A percentile compares a stretch with the other conserved stretches of the same genome.
These are phyloP conservation scores for Lagocephalus sceleratus DNA, from an alignment of 2,797 vertebrate genomes.

Conservation along the genomic window DNA sequence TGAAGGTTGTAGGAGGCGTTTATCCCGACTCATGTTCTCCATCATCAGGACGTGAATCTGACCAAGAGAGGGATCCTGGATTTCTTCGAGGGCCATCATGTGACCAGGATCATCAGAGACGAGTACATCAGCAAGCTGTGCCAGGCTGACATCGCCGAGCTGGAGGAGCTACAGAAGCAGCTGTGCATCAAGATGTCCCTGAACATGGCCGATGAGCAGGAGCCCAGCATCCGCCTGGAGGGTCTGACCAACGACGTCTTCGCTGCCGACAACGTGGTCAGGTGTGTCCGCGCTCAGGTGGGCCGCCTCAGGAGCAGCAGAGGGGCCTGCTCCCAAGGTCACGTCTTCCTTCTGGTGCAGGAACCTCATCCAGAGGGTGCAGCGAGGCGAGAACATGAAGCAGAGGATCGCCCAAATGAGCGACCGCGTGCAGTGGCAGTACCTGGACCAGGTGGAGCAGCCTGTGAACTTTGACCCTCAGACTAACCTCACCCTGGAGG, in stretches of 20 bases:
- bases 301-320: background rate
- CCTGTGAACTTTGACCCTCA: constrained; percentile 66
- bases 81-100: constrained; percentile 74
- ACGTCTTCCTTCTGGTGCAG: constrained; percentile 30
- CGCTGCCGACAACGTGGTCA: constrained; percentile 40
- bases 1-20: no score
- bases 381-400: constrained; percentile 53
- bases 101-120: constrained; percentile 56
- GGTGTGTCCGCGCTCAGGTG: constrained; percentile 22
- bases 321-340: background rate
- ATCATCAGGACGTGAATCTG: constrained; percentile 42
- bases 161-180: constrained; percentile 74
- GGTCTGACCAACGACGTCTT: constrained; percentile 81
- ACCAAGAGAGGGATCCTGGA: constrained; percentile 61
- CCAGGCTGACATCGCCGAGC: constrained; percentile 49
- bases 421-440: constrained; percentile 78
- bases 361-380: constrained; percentile 71
- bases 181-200: constrained; percentile 71
- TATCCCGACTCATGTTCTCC: background rate
- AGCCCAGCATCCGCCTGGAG: constrained; percentile 68
- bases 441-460: accelerated
- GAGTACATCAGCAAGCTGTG: constrained; percentile 69
- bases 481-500: constrained; percentile 79
- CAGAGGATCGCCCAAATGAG: constrained; percentile 64
- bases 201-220: constrained; percentile 42